Evolutionary conservation across 2,888 invertebrate genomes (phyloP).

Genomic region (Brachyptera risi): DNA sequence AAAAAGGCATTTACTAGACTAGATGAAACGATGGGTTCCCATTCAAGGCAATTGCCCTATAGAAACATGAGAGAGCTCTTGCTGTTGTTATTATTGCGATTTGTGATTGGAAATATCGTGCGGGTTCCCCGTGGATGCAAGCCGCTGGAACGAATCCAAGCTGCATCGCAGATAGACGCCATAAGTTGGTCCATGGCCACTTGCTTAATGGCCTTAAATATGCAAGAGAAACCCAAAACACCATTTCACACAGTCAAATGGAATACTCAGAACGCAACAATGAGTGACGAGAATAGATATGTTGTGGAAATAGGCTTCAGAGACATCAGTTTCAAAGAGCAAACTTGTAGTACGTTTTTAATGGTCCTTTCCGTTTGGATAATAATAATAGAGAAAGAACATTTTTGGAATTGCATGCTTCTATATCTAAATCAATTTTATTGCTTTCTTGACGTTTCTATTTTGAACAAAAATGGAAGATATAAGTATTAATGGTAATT

Average conservation of each 20-base stretch:
- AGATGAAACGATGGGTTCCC: no score
- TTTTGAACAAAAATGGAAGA: constrained; percentile 14
- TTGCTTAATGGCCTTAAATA: no score
- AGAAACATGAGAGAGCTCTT: no score
- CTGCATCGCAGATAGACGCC: no score
- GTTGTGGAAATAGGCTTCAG: constrained; percentile 14
- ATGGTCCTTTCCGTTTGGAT: constrained; percentile 7
- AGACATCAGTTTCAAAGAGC: constrained; percentile 9
- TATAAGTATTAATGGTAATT: constrained; percentile 14
- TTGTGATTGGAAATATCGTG: constrained; percentile 10
- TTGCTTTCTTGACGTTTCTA: constrained; percentile 17
- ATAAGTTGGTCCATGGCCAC: constrained; percentile 2
- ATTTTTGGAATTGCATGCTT: constrained; percentile 12
- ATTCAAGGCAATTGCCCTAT: no score
- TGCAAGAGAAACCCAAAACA: constrained; percentile 11
- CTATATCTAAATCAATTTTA: constrained; percentile 18
- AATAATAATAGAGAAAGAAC: constrained; percentile 11
- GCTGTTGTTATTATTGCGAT: constrained; percentile 15
- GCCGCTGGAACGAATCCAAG: background rate
- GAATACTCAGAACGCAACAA: constrained; percentile 11
- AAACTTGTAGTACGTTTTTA: constrained; percentile 2
- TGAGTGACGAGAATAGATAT: constrained; percentile 16
- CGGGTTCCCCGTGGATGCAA: background rate
- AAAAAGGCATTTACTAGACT: no score
- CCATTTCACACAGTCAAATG: constrained; percentile 13